A percentile compares a stretch with the other conserved stretches of the same genome.
These are phyloP conservation scores for Carassius carassius DNA, from an alignment of 2,113 vertebrate genomes.

Conservation along the genomic window DNA sequence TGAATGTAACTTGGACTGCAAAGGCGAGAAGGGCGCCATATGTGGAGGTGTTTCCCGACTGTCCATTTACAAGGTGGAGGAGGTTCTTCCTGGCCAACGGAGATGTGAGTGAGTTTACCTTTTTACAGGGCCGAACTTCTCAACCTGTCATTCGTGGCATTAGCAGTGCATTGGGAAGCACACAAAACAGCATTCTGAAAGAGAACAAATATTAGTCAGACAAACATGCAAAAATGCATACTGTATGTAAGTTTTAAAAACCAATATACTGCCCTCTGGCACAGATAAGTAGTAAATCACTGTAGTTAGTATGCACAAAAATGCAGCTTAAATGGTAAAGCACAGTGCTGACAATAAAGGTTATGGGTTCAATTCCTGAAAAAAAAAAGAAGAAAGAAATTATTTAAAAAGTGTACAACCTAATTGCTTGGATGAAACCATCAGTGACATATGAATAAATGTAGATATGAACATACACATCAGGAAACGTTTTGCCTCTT, in stretches of 20 bases:
- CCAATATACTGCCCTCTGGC: too few species aligned
- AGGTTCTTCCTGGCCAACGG: constrained; percentile 61
- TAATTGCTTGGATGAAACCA: neutral
- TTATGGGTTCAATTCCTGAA: neutral
- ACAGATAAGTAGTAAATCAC: too few species aligned
- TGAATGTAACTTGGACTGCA: constrained; percentile 84
- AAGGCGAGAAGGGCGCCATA: constrained; percentile 76
- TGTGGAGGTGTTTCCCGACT: constrained; percentile 82
- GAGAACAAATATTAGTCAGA: neutral
- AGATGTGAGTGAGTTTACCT: constrained; percentile 72
- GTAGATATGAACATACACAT: neutral
- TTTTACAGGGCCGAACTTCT: neutral
- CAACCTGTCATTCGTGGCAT: neutral
- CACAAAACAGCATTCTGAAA: neutral
- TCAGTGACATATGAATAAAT: neutral
- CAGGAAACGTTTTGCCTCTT: too few species aligned
- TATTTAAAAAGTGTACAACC: neutral
- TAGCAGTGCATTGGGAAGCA: neutral
- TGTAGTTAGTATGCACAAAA: too few species aligned
- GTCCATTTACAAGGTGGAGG: constrained; percentile 79
- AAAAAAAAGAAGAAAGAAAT: neutral
- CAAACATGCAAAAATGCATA: neutral
- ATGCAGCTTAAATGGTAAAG: too few species aligned
- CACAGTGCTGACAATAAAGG: neutral
- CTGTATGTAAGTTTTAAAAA: too few species aligned